Base-by-base conservation (phyloP, 2,797 vertebrate species). In the Helarctos malayanus region DNA sequence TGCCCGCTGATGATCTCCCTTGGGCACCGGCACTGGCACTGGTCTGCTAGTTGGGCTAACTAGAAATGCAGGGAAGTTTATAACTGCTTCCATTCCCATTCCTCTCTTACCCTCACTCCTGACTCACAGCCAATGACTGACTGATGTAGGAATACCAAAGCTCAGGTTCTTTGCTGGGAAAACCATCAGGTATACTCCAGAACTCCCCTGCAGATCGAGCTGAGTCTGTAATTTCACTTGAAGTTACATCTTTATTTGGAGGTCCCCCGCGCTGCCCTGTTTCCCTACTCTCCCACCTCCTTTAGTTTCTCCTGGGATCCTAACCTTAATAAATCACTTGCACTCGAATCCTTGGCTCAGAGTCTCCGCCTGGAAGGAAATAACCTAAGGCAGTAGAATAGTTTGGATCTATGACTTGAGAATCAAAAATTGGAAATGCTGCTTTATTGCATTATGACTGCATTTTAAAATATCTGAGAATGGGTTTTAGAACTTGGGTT, bases 121-220 rank as follows among this genome's bases (percentile, higher is more conserved):
- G 13, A 87, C 25, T 18, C 29, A 38, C 1, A 71, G 49, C 10
- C 61, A 79, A 14, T 81, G 41, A 27, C 27, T n/a, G 27, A 82
- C 2, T 38, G 9, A 18, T 57, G 11, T 19, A 15, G 16, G 2
- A 49, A 12, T 18, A 27, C 32, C 52, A 38, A 69, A 49, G 8
- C 7, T 12, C 19, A 47, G 2, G 2, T 41, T 25, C 38, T 82
- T 79, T 71, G 21, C 54, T 65, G 59, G 49, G 29, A 80, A 84
- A 92, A 23, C 25, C 14, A 23, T 47, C 5, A 25, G 49, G 11
- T 12, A 9, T 47, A 13, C 12, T 59, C 13, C 7, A 32, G 52
- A 86, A 63, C 1, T 27, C 0, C 12, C 35, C 14, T 38, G 2
- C 18, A 5, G 3, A 15, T 25, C 14, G 57, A 2, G 38, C 9